Conservation (phyloP, 2,113 vertebrate species). For the Isichthys henryi region DNA sequence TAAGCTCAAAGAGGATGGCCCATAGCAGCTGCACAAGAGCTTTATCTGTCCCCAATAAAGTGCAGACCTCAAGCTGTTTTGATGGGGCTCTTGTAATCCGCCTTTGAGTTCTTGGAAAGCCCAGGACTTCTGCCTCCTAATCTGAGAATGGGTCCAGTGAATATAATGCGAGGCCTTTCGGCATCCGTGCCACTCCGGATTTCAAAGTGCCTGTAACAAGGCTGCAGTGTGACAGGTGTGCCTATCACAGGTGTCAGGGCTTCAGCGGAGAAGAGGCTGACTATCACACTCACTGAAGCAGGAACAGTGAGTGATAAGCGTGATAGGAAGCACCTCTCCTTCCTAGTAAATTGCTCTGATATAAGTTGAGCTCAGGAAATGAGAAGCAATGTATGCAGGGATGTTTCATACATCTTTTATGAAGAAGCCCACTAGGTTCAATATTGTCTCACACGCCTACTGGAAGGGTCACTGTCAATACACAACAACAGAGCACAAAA, state of each 20-base stretch:
- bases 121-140: not conserved
- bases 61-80: not conserved
- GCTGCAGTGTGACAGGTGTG: constrained; percentile 2
- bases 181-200: not conserved
- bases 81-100: not conserved
- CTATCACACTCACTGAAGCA: not conserved
- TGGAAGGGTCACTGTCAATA: not conserved
- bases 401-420: not conserved
- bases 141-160: not conserved
- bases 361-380: not conserved
- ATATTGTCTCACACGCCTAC: not conserved
- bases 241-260: constrained; percentile 12
- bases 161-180: not conserved
- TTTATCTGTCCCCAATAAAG: not conserved
- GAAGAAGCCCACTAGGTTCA: not conserved
- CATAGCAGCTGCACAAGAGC: not conserved
- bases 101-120: constrained; percentile 1
- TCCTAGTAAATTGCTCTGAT: not conserved
- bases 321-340: not conserved
- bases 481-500: not conserved
- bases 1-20: not conserved
- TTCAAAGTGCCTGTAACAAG: not conserved
- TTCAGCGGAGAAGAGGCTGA: not conserved
- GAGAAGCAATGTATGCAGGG: not conserved
- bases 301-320: not conserved